Conservation (phyloP, 1,140 invertebrate species). For the Drosophila bipectinata region DNA sequence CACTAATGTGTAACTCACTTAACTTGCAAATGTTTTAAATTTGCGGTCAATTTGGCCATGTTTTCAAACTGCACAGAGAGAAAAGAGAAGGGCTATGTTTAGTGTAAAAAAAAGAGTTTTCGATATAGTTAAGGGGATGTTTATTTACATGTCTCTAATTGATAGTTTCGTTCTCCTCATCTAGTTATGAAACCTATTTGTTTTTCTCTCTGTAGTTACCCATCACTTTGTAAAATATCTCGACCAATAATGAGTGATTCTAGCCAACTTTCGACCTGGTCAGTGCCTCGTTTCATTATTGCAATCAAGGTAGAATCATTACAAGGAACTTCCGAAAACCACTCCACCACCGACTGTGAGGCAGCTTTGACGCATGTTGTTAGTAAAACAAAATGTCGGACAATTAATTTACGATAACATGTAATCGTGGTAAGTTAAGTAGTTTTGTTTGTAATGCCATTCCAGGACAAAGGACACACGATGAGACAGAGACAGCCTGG, state of each 20-base stretch:
- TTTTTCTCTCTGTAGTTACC: neutral
- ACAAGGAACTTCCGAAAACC: neutral
- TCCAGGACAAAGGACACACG: constrained; percentile 40
- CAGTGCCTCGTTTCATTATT: constrained; percentile 9
- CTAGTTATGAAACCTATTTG: no score
- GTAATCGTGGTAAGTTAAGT: constrained; percentile 81
- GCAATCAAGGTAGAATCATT: constrained; percentile 23
- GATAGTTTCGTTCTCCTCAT: no score
- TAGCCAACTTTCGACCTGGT: neutral
- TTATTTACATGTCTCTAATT: no score
- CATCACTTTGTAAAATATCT: neutral
- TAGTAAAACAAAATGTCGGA: constrained; percentile 78
- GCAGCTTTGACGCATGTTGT: constrained; percentile 62
- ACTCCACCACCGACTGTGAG: neutral
- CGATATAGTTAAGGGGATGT: no score
- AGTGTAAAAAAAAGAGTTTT: no score
- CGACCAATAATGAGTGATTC: constrained; percentile 4
- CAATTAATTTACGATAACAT: constrained; percentile 82
- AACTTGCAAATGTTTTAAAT: constrained; percentile 28
- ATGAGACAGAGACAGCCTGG: neutral
- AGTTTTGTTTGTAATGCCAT: constrained; percentile 79
- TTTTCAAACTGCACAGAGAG: constrained; percentile 2
- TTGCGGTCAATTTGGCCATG: constrained; percentile 53
- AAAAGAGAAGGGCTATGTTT: neutral
- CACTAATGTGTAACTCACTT: constrained; percentile 10